Evolutionary conservation across 2,888 invertebrate species (phyloP), one percentile per base, ranked within the genome.

Genomic region (Agrotis puta): DNA sequence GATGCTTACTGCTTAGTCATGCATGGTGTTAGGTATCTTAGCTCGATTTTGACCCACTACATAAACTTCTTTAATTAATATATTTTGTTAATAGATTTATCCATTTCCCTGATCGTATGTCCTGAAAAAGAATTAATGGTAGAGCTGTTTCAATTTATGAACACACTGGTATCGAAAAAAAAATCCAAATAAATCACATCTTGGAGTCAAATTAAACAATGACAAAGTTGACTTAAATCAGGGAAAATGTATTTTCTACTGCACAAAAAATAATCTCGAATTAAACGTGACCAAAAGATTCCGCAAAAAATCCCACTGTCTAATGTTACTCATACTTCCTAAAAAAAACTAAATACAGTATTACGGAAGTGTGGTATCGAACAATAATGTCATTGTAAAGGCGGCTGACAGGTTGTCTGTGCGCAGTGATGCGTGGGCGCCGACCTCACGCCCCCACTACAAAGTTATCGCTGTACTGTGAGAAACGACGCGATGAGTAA

Each of bases 341-440:
- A 50, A 61, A 56, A 48, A 69, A 43, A 43, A 39, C n/a, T 59
- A 18, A 27, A 22, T 76, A 53, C 47, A 39, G 70, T 39, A 78
- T 79, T 75, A 75, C 79, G 74, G 74, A 75, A 79, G 73, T 68
- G 47, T 33, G 57, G 57, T 63, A 20, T 51, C 43, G 58, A 76
- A 77, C 79, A 89, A 90, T 89, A 92, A 90, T 89, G 82, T 86
- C 79, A 64, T 75, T 78, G 79, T 61, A 63, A 51, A 71, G 64
- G 11, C 76, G 81, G 83, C 85, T 85, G 90, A 84, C 91, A 92
- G 91, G 90, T 91, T 90, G 89, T 85, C 82, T 62, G 54, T 24
- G 87, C 71, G 85, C 89, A 87, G 74, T 73, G 88, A 67, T 78
- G 93, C 90, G 93, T 91, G 84, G 93, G 92, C 86, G 89, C 75